Evolutionary conservation across 2,888 invertebrate species (phyloP).

Genomic region (Mesorhabditis belari): DNA sequence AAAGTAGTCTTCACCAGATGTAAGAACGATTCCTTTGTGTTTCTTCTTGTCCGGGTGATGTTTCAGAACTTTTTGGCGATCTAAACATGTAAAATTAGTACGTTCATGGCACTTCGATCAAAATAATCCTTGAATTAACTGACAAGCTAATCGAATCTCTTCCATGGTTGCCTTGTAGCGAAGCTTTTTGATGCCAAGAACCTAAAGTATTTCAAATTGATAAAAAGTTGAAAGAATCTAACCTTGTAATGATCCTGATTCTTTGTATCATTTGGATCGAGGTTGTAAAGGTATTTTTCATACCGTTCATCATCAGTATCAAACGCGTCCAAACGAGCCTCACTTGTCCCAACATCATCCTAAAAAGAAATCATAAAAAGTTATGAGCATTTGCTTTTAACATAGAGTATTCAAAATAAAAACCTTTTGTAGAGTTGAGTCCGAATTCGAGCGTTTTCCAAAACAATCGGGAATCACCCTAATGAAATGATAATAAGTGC

Average conservation of each 20-base stretch:
- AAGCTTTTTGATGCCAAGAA: constrained; percentile 77
- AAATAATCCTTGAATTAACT: constrained; percentile 4
- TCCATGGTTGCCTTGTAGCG: constrained; percentile 81
- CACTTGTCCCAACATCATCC: constrained; percentile 5
- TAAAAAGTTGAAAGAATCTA: no score
- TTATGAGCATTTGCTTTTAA: no score
- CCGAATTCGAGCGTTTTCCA: no score
- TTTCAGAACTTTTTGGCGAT: constrained; percentile 74
- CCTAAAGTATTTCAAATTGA: no score
- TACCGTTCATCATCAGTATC: constrained; percentile 48
- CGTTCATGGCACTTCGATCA: neutral
- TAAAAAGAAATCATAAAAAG: neutral
- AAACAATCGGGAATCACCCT: no score
- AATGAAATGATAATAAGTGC: no score
- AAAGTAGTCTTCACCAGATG: constrained; percentile 80
- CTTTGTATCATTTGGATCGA: constrained; percentile 34
- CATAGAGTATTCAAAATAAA: no score
- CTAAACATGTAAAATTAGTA: constrained; percentile 57
- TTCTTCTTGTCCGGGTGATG: constrained; percentile 98
- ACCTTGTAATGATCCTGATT: constrained; percentile 86
- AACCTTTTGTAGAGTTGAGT: no score
- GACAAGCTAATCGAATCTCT: constrained; percentile 84
- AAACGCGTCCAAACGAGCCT: constrained; percentile 15
- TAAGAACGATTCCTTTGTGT: constrained; percentile 61
- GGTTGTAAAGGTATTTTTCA: constrained; percentile 38